Evolutionary conservation across 2,113 vertebrate genomes (phyloP), one percentile per base, ranked within the genome.

Genomic region (Phycodurus eques): DNA sequence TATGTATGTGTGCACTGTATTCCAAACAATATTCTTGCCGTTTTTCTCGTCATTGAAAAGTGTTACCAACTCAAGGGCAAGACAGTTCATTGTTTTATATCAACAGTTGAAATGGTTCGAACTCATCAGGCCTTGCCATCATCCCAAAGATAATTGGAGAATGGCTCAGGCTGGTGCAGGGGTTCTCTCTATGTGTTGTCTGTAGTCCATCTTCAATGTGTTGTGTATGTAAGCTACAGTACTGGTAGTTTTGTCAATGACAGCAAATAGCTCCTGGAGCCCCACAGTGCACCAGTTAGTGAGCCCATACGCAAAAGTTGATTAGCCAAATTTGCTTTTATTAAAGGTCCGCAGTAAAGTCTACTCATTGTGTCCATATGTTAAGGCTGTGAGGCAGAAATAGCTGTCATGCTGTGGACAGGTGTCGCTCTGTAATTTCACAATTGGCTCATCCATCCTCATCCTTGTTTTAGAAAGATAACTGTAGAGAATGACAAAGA

Each of bases 271-370:
- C 81, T 85, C 87, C 87, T 88, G 81, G 86, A 85, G 71, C 68
- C 80, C 82, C 80, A 87, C 81, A 88, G 85, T 88, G 88, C 82
- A 81, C 76, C 87, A 84, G 89, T 91, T 91, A 91, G 87, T 67
- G 84, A 84, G 85, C 87, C 85, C 82, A 87, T 89, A 87, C 89
- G 86, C 84, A 81, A 88, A 88, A 90, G 84, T 88, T 91, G 88
- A 90, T 88, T 88, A 89, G 82, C 85, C 82, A 85, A 83, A 88
- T 88, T 90, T 87, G 81, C 84, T 90, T 91, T 89, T 88, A 90
- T 89, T 91, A 87, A 87, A 85, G 84, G 84, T 90, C 82, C 87
- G 86, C 84, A 81, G 85, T 84, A 88, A 89, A 88, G 86, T 85
- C 86, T 85, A 88, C 88, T 90, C 78, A 83, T 71, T 85, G 71